These are phyloP conservation scores for Uropsilus gracilis DNA, from an alignment of 2,113 vertebrate species.

Conservation along the genomic window DNA sequence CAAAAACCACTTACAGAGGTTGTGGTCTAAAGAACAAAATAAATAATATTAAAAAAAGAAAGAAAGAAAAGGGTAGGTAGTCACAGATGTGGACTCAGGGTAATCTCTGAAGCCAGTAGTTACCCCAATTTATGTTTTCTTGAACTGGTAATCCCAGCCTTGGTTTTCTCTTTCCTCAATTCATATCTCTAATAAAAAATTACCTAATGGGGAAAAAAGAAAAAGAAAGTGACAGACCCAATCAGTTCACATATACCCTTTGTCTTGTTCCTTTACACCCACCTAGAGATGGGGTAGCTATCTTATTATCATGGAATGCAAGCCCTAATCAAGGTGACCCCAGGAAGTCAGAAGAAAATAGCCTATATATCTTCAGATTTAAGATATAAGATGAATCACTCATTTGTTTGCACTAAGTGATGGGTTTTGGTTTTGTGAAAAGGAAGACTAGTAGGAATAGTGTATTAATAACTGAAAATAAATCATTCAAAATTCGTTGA, in stretches of 20 bases:
- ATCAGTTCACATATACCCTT: neutral
- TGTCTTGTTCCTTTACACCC: neutral
- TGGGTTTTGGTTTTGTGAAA: neutral
- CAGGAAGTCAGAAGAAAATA: neutral
- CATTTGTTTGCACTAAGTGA: neutral
- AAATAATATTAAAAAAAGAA: too few relatives aligned
- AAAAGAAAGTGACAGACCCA: neutral
- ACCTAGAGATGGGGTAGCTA: neutral
- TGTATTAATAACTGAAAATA: neutral
- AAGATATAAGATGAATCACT: conserved; percentile 30
- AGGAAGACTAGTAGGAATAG: neutral
- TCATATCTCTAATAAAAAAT: too few relatives aligned
- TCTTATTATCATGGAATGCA: neutral
- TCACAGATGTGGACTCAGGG: too few relatives aligned
- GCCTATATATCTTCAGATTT: neutral
- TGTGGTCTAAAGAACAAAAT: too few relatives aligned
- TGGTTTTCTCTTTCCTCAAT: too few relatives aligned
- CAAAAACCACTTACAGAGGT: too few relatives aligned
- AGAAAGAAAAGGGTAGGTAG: too few relatives aligned
- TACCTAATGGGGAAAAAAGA: too few relatives aligned
- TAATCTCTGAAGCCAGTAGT: too few relatives aligned
- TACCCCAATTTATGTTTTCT: too few relatives aligned
- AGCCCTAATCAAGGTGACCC: neutral
- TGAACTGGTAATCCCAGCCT: too few relatives aligned
- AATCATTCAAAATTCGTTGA: neutral